A percentile compares a stretch with the other conserved stretches of the same genome.
These are phyloP conservation scores for Hucho hucho DNA, from an alignment of 2,113 vertebrate species.

Conservation along the genomic window DNA sequence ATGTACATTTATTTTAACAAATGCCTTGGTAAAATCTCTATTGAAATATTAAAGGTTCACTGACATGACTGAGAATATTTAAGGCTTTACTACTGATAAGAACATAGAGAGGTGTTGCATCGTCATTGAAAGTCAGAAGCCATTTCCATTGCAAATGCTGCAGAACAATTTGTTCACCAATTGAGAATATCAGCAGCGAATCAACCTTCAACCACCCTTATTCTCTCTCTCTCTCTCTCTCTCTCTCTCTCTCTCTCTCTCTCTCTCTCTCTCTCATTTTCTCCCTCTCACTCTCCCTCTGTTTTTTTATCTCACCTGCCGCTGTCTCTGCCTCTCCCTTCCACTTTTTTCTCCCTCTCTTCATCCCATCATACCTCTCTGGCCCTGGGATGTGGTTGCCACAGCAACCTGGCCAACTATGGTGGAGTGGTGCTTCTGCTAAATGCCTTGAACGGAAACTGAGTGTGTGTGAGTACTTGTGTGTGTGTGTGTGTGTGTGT, in stretches of 20 bases:
- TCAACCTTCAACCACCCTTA: background rate
- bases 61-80: background rate
- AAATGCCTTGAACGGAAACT: slow-evolving; percentile 44
- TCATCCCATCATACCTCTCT: slow-evolving; percentile 18
- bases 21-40: too few relatives aligned
- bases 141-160: slow-evolving; percentile 5
- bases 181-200: background rate
- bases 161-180: slow-evolving; percentile 2
- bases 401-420: slow-evolving; percentile 42
- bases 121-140: background rate
- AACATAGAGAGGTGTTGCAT: background rate
- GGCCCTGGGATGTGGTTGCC: slow-evolving; percentile 48
- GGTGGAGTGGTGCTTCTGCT: slow-evolving; percentile 52
- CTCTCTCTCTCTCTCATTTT: too few relatives aligned
- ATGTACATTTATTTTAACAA: too few relatives aligned
- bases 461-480: background rate
- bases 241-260: background rate
- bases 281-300: too few relatives aligned
- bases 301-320: background rate
- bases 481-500: background rate
- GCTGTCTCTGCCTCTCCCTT: background rate
- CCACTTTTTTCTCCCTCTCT: slow-evolving; percentile 12
- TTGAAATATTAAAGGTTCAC: too few relatives aligned
- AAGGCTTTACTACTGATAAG: background rate
- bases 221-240: slow-evolving; percentile 12